Evolutionary conservation across 2,797 vertebrate species (phyloP).

Genomic region (Coregonus suidteri): DNA sequence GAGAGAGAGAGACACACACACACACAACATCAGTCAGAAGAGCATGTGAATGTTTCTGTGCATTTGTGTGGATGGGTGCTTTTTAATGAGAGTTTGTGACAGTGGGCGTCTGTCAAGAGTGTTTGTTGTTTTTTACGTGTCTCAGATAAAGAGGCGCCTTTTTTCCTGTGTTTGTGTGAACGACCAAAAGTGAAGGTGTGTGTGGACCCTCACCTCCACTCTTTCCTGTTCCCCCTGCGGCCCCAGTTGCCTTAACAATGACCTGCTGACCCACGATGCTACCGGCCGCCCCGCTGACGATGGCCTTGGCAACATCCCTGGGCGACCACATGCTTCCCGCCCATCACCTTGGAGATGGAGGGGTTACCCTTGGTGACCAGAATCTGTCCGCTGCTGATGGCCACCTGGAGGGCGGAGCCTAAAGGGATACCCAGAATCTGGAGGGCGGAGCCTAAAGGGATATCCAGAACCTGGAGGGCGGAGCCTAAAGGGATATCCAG

Average conservation of each 20-base stretch:
- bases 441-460: too few relatives aligned
- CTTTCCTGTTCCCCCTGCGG: conserved; percentile 83
- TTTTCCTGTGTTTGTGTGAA: not conserved
- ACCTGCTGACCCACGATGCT: conserved; percentile 86
- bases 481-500: conserved; percentile 83
- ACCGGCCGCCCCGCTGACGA: conserved; percentile 86
- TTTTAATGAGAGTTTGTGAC: too few relatives aligned
- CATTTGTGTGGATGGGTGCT: too few relatives aligned
- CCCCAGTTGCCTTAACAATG: conserved; percentile 82
- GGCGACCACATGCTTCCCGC: conserved; percentile 92
- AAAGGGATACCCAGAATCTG: conserved; percentile 88
- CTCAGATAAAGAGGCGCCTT: not conserved
- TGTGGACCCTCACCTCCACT: conserved; percentile 82
- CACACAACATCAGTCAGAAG: too few relatives aligned
- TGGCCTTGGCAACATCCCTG: conserved; percentile 96
- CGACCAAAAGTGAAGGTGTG: not conserved
- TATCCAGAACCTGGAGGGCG: conserved; percentile 71
- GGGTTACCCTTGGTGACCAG: conserved; percentile 92
- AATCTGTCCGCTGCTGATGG: conserved; percentile 95
- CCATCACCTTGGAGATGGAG: conserved; percentile 86
- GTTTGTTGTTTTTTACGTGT: not conserved
- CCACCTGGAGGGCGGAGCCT: conserved; percentile 88
- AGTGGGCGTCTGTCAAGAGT: not conserved
- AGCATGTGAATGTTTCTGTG: too few relatives aligned
- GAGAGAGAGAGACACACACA: too few relatives aligned